Evolutionary conservation across 2,888 invertebrate genomes (phyloP).

Genomic region (Leptura quadrifasciata): DNA sequence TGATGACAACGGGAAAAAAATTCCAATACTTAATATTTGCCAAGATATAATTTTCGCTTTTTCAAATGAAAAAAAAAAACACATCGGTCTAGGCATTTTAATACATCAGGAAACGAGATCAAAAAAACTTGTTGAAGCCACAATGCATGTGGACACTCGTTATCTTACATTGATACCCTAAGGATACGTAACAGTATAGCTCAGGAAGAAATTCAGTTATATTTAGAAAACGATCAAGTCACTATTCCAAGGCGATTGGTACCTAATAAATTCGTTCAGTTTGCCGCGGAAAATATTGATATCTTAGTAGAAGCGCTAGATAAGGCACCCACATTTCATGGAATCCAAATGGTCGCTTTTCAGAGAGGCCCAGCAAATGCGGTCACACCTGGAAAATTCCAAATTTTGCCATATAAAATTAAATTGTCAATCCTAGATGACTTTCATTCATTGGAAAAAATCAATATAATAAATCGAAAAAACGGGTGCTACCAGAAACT

Average conservation of each 20-base stretch:
- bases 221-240: constrained; percentile 21
- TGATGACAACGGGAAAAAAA: too few relatives aligned
- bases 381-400: constrained; percentile 28
- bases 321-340: constrained; percentile 52
- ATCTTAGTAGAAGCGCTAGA: too few relatives aligned
- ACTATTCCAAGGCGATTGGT: constrained; percentile 40
- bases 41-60: too few relatives aligned
- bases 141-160: constrained; percentile 46
- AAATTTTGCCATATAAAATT: constrained; percentile 26
- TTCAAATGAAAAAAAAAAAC: too few relatives aligned
- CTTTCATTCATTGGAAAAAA: too few relatives aligned
- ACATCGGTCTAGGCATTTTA: constrained; percentile 29
- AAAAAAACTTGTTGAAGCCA: constrained; percentile 40
- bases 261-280: constrained; percentile 47
- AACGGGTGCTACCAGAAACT: not conserved
- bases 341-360: constrained; percentile 47
- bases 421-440: too few relatives aligned
- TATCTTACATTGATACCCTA: constrained; percentile 44
- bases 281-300: too few relatives aligned
- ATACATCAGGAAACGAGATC: constrained; percentile 41
- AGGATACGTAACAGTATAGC: constrained; percentile 48
- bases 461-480: too few relatives aligned
- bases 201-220: constrained; percentile 42
- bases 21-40: too few relatives aligned
- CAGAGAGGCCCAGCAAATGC: constrained; percentile 32